Evolutionary conservation across 2,888 invertebrate species (phyloP).

Genomic region (Pheosia tremula): DNA sequence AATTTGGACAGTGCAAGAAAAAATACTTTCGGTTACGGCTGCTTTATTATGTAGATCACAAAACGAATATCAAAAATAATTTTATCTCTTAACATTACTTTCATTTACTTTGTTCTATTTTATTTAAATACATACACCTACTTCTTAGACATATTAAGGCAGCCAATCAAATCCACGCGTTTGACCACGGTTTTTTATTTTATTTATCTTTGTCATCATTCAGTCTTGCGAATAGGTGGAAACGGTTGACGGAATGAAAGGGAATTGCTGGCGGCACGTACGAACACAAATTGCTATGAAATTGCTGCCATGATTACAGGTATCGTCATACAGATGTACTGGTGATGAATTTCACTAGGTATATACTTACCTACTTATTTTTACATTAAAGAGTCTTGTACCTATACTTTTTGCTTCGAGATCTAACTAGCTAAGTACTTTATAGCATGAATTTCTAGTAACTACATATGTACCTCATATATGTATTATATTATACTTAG

Average conservation of each 20-base stretch:
- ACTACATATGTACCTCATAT: too few species aligned
- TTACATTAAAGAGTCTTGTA: too few species aligned
- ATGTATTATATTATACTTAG: too few species aligned
- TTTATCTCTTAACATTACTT: not conserved
- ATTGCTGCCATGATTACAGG: conserved; percentile 12
- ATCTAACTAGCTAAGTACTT: too few species aligned
- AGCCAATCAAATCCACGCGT: too few species aligned
- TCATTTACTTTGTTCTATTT: conserved; percentile 9
- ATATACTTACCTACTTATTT: too few species aligned
- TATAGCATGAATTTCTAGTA: too few species aligned
- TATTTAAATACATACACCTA: not conserved
- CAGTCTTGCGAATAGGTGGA: not conserved
- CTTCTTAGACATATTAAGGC: too few species aligned
- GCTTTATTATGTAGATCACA: not conserved
- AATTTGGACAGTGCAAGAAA: not conserved
- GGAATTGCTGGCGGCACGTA: conserved; percentile 12
- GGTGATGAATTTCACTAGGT: not conserved
- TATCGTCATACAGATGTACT: not conserved
- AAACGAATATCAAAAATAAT: not conserved
- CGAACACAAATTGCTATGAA: conserved; percentile 3
- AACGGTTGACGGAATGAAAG: conserved; percentile 25
- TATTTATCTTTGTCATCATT: conserved; percentile 24
- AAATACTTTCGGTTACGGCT: not conserved
- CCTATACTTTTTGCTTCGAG: too few species aligned
- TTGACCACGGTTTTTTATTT: too few species aligned